Conservation (phyloP, 2,888 invertebrate genomes). For the Cantharis rustica region DNA sequence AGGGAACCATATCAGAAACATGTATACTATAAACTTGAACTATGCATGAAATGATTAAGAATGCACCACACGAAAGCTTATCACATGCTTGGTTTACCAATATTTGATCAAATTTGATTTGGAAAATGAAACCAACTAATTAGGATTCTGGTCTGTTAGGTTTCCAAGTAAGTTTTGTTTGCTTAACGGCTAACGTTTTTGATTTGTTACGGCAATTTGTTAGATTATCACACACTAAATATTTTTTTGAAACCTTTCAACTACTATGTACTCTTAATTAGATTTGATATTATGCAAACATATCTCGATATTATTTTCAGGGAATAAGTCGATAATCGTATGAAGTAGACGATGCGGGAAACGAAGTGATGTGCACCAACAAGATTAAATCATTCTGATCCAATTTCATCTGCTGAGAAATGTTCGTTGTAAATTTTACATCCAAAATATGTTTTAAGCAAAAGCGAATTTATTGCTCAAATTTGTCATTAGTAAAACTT, state of each 20-base stretch:
- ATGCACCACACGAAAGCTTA: neutral
- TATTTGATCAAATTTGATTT: neutral
- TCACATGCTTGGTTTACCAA: neutral
- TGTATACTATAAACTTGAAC: neutral
- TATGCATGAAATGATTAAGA: neutral
- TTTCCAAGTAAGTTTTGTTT: neutral
- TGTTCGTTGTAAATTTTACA: conserved; percentile 15
- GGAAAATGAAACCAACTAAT: neutral
- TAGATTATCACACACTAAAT: conserved; percentile 4
- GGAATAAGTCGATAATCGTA: conserved; percentile 29
- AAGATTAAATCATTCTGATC: conserved; percentile 28
- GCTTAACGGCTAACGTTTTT: neutral
- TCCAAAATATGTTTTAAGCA: conserved; percentile 8
- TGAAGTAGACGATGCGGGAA: conserved; percentile 25
- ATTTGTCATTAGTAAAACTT: conserved; percentile 13
- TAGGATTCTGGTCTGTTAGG: neutral
- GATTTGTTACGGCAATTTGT: neutral
- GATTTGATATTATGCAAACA: conserved; percentile 10
- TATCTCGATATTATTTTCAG: conserved; percentile 15
- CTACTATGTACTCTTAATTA: conserved; percentile 17
- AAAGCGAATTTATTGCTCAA: conserved; percentile 12
- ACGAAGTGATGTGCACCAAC: conserved; percentile 27
- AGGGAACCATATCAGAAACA: neutral
- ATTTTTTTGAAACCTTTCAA: conserved; percentile 5
- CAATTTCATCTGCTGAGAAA: conserved; percentile 29